phyloP scores from a whole-genome alignment of 53 echinoderm and acorn worm genomes.

The Hippasteria phrygiana region DNA sequence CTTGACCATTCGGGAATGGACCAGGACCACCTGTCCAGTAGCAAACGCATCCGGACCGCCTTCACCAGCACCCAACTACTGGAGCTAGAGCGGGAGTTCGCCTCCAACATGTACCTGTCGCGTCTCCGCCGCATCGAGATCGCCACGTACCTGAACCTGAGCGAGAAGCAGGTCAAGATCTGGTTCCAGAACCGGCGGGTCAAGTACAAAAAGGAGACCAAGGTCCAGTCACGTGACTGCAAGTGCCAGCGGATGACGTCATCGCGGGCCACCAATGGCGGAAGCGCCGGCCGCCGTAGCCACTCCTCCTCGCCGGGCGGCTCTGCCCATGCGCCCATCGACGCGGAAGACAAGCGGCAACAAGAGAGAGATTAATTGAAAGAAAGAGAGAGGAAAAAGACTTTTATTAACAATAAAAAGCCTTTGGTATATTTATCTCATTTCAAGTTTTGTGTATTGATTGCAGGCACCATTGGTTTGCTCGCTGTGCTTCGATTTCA shows the following conservation, averaged over 20 bases:
- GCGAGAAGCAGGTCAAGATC: slow-evolving; percentile 98
- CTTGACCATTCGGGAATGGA: slow-evolving; percentile 57
- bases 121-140: slow-evolving; percentile 95
- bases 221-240: slow-evolving; percentile 91
- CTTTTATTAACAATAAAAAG: not conserved
- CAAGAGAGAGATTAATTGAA: slow-evolving; percentile 18
- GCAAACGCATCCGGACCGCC: slow-evolving; percentile 93
- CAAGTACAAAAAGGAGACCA: slow-evolving; percentile 97
- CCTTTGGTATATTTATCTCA: slow-evolving; percentile 3
- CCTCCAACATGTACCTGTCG: slow-evolving; percentile 99
- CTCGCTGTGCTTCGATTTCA: no score
- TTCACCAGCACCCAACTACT: slow-evolving; percentile 98
- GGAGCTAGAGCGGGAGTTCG: slow-evolving; percentile 93
- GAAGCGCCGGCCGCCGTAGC: slow-evolving; percentile 20
- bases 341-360: slow-evolving; percentile 68
- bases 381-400: not conserved
- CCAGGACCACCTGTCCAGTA: slow-evolving; percentile 74
- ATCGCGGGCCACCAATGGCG: slow-evolving; percentile 71
- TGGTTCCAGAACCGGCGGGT: slow-evolving; percentile 99
- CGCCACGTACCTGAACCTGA: slow-evolving; percentile 96
- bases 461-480: not conserved
- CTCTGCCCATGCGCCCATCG: slow-evolving; percentile 70
- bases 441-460: not conserved
- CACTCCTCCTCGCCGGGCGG: slow-evolving; percentile 64
- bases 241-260: slow-evolving; percentile 90